Conservation (phyloP, 1,140 invertebrate genomes). For the Drosophila athabasca region DNA sequence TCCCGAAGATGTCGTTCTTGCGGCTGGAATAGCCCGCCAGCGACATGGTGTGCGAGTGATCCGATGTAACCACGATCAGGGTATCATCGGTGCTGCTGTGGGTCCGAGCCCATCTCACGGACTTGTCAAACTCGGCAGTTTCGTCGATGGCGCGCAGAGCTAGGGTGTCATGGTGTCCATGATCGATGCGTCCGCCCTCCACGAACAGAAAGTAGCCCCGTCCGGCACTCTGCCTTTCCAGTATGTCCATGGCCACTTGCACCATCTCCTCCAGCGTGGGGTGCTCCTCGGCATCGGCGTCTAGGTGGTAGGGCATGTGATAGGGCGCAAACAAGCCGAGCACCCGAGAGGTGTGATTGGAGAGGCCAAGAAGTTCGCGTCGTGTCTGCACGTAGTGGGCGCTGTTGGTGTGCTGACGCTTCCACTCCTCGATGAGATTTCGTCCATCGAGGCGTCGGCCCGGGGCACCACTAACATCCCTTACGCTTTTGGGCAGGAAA, state of each 20-base stretch:
- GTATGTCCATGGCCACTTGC: conserved; percentile 87
- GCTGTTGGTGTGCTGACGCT: conserved; percentile 75
- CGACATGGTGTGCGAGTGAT: conserved; percentile 89
- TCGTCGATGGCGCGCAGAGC: conserved; percentile 89
- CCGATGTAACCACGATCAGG: conserved; percentile 88
- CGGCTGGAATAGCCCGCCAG: conserved; percentile 88
- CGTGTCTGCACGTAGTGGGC: conserved; percentile 88
- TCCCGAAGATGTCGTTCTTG: conserved; percentile 88
- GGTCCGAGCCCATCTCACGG: conserved; percentile 86
- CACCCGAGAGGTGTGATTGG: conserved; percentile 83
- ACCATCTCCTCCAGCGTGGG: conserved; percentile 92
- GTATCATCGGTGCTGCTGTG: conserved; percentile 87
- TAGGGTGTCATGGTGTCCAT: conserved; percentile 88
- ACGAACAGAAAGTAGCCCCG: conserved; percentile 88
- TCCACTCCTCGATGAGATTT: conserved; percentile 90
- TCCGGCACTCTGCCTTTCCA: conserved; percentile 88
- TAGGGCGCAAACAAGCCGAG: conserved; percentile 85
- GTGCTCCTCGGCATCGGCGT: conserved; percentile 86
- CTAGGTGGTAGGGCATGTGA: conserved; percentile 85
- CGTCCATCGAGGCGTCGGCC: conserved; percentile 87
- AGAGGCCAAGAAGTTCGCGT: conserved; percentile 84
- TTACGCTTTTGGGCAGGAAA: conserved; percentile 85
- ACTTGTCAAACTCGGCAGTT: conserved; percentile 88
- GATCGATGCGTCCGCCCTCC: conserved; percentile 89
- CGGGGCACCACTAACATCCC: conserved; percentile 66